Evolutionary conservation across 2,113 vertebrate genomes (phyloP).

Genomic region (Nibea albiflora): DNA sequence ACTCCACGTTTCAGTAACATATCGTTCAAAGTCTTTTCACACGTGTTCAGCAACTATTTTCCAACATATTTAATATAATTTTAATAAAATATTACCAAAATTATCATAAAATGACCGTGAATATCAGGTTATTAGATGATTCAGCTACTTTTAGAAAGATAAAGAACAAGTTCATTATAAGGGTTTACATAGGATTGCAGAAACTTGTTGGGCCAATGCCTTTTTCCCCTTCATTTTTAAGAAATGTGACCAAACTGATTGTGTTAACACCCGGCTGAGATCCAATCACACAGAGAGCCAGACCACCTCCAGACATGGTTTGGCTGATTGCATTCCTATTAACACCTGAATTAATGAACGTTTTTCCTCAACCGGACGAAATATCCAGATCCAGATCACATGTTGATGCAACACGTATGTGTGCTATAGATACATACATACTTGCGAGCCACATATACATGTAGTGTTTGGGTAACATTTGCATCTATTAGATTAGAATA

Average conservation of each 20-base stretch:
- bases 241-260: not conserved
- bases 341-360: not conserved
- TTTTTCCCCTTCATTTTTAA: not conserved
- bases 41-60: too few species aligned
- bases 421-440: too few species aligned
- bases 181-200: not conserved
- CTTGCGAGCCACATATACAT: not conserved
- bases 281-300: not conserved
- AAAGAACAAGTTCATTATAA: too few species aligned
- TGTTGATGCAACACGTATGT: not conserved
- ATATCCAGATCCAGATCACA: not conserved
- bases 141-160: too few species aligned
- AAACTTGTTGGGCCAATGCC: not conserved
- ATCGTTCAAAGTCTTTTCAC: too few species aligned
- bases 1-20: too few species aligned
- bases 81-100: too few species aligned
- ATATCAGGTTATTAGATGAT: too few species aligned
- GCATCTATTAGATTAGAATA: too few species aligned
- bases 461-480: not conserved
- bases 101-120: too few species aligned
- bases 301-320: not conserved
- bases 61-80: too few species aligned
- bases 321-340: not conserved
- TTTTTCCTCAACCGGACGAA: not conserved
- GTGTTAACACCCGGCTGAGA: not conserved